phyloP scores from a whole-genome alignment of 2,888 invertebrate species.

The Parnassius mnemosyne region DNA sequence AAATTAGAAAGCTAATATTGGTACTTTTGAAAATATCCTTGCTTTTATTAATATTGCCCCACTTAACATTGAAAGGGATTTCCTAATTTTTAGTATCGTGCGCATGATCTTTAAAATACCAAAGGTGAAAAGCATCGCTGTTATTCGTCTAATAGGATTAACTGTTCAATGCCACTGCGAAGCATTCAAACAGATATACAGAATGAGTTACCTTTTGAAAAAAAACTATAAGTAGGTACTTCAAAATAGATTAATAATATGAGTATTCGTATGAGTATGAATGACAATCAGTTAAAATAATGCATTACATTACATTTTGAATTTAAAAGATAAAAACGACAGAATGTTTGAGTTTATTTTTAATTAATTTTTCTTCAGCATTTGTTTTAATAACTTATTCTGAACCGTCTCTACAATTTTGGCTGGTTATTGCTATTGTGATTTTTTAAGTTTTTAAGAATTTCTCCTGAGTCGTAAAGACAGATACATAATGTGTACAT shows the following conservation, averaged over 20 bases:
- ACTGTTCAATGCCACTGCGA: slow-evolving; percentile 12
- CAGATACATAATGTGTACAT: no score
- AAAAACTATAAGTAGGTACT: not conserved
- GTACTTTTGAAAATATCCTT: slow-evolving; percentile 37
- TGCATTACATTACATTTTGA: no score
- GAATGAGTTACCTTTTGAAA: not conserved
- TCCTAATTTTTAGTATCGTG: slow-evolving; percentile 18
- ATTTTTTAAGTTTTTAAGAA: no score
- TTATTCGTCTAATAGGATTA: slow-evolving; percentile 18
- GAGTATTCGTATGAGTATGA: no score
- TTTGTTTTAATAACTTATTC: no score
- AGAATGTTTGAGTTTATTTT: no score
- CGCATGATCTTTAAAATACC: slow-evolving; percentile 21
- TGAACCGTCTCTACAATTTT: no score
- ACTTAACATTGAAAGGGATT: slow-evolving; percentile 23
- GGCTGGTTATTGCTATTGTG: no score
- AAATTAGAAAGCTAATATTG: slow-evolving; percentile 59
- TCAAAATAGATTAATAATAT: not conserved
- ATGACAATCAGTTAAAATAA: no score
- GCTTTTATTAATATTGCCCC: slow-evolving; percentile 28
- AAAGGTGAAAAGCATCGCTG: slow-evolving; percentile 16
- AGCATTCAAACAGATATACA: not conserved
- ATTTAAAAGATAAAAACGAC: no score
- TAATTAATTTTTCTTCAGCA: no score
- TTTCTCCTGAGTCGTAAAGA: no score